Evolutionary conservation across 1,140 invertebrate species (phyloP).

Genomic region (Rhizoglyphus robini): DNA sequence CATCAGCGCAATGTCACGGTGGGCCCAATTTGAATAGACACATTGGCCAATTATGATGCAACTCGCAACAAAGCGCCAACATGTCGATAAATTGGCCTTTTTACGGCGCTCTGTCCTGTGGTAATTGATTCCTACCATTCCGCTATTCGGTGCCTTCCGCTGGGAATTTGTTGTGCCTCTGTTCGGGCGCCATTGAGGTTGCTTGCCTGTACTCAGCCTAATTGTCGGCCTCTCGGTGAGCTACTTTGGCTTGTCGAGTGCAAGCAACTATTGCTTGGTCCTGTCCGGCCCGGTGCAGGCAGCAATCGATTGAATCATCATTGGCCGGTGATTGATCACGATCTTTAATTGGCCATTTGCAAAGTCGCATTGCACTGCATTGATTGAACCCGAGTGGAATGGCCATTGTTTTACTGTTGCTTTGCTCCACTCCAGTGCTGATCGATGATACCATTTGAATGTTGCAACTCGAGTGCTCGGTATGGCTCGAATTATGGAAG

Average conservation of each 20-base stretch:
- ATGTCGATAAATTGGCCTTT: conserved; percentile 12
- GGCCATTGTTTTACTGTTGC: no score
- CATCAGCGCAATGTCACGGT: not conserved
- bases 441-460: no score
- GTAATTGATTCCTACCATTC: conserved; percentile 9
- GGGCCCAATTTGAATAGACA: conserved; percentile 14
- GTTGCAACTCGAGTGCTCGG: no score
- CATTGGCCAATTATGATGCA: conserved; percentile 13
- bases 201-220: not conserved
- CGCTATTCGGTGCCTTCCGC: not conserved
- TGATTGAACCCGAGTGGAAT: no score
- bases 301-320: not conserved
- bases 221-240: not conserved
- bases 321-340: not conserved
- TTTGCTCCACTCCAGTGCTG: no score
- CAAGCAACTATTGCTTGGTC: no score
- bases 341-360: not conserved
- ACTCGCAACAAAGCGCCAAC: conserved; percentile 3
- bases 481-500: no score
- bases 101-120: not conserved
- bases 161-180: not conserved
- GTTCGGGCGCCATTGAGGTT: not conserved
- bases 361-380: no score
- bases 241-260: no score
- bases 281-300: no score